phyloP scores from a whole-genome alignment of 2,113 vertebrate genomes.

The Seriola dumerili region DNA sequence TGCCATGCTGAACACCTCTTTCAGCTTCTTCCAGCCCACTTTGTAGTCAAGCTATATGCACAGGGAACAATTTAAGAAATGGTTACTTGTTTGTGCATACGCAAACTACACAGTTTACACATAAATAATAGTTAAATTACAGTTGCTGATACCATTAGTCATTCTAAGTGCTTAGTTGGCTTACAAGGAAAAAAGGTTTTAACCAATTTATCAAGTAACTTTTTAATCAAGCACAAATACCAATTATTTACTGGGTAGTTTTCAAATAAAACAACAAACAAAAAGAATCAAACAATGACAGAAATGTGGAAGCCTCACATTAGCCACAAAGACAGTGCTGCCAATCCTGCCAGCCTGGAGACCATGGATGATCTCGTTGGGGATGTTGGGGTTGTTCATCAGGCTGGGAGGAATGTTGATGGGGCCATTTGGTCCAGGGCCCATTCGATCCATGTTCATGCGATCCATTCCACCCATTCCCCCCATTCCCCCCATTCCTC shows the following conservation, averaged over 20 bases:
- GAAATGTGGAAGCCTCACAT: conserved; percentile 84
- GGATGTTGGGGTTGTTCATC: conserved; percentile 97
- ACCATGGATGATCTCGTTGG: conserved; percentile 96
- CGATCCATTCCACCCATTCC: conserved; percentile 84
- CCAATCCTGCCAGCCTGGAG: conserved; percentile 96
- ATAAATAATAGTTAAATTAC: not conserved
- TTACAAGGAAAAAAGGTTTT: too few species aligned
- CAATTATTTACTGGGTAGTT: too few species aligned
- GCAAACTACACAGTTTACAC: not conserved
- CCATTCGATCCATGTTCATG: conserved; percentile 82
- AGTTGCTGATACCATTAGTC: too few species aligned
- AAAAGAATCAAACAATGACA: not conserved
- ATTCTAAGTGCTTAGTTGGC: too few species aligned
- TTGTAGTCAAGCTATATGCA: conserved; percentile 94
- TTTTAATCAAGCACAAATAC: too few species aligned
- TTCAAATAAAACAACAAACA: too few species aligned
- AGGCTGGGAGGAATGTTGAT: conserved; percentile 96
- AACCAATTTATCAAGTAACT: too few species aligned
- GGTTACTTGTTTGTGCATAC: not conserved
- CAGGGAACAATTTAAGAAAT: not conserved
- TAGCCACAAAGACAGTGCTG: conserved; percentile 96
- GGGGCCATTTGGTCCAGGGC: conserved; percentile 85
- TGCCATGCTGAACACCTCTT: conserved; percentile 97
- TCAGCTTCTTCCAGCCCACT: conserved; percentile 99
- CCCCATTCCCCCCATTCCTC: conserved; percentile 66